Evolutionary conservation across 2,888 invertebrate genomes (phyloP).

Genomic region (Bembecia ichneumoniformis): DNA sequence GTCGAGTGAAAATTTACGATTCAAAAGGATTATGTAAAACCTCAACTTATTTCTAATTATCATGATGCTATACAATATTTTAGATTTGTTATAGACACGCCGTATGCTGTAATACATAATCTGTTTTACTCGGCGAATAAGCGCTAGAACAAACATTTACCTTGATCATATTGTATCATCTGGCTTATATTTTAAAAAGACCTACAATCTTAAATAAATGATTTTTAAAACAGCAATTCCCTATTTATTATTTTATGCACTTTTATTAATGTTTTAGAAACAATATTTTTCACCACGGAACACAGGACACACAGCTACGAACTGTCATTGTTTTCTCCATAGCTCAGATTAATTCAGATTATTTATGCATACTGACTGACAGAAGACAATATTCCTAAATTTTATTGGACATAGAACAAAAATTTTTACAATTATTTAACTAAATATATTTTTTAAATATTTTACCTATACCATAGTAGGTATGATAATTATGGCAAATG

Average conservation of each 20-base stretch:
- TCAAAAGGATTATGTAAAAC: not conserved
- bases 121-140: not conserved
- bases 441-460: too few relatives aligned
- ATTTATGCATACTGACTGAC: too few relatives aligned
- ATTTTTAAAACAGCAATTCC: not conserved
- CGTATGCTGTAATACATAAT: not conserved
- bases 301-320: slow-evolving; percentile 59
- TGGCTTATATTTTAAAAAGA: not conserved
- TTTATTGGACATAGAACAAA: too few relatives aligned
- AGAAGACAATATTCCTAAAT: too few relatives aligned
- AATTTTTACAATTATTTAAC: too few relatives aligned
- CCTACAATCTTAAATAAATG: not conserved
- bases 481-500: too few relatives aligned
- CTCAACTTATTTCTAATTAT: not conserved
- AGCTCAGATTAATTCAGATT: too few relatives aligned
- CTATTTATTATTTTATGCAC: slow-evolving; percentile 12
- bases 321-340: slow-evolving; percentile 31
- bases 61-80: not conserved
- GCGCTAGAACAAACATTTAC: slow-evolving; percentile 24
- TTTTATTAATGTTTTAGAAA: slow-evolving; percentile 43
- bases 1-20: too few relatives aligned
- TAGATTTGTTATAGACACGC: not conserved
- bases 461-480: too few relatives aligned
- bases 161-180: slow-evolving; percentile 33
- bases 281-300: slow-evolving; percentile 15